A percentile compares a stretch with the other conserved stretches of the same genome.
Conservation (phyloP, 2,888 invertebrate species). For the Caenorhabditis becei region DNA sequence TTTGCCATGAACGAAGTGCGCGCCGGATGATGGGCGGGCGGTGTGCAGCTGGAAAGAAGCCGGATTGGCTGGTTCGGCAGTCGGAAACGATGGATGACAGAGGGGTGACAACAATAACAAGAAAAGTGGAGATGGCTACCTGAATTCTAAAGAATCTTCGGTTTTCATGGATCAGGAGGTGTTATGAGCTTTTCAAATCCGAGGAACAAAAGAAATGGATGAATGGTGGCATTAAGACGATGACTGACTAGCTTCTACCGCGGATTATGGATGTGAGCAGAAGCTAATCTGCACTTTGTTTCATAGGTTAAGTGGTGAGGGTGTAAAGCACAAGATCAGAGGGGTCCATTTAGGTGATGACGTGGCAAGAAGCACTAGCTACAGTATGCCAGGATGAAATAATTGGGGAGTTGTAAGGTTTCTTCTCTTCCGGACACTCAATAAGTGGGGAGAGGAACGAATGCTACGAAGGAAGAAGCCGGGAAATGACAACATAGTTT, state of each 20-base stretch:
- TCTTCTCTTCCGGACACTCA: conserved; percentile 17
- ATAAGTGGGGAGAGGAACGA: neutral
- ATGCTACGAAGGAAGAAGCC: neutral
- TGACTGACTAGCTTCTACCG: neutral
- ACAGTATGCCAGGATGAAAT: conserved; percentile 37
- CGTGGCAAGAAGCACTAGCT: conserved; percentile 8
- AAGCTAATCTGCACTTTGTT: conserved; percentile 6
- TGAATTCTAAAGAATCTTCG: neutral
- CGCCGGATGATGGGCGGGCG: conserved; percentile 30
- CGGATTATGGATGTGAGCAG: conserved; percentile 13
- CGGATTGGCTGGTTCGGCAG: conserved; percentile 1
- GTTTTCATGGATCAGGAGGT: conserved; percentile 8
- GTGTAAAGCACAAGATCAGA: conserved; percentile 3
- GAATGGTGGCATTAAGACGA: neutral
- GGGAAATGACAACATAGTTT: too few species aligned
- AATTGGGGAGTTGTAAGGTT: conserved; percentile 33
- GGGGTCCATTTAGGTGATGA: neutral
- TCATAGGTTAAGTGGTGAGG: conserved; percentile 1
- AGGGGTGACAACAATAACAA: conserved; percentile 4
- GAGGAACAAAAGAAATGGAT: conserved; percentile 4
- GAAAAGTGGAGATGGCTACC: conserved; percentile 1
- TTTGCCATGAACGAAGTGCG: conserved; percentile 54
- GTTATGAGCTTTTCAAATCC: conserved; percentile 4
- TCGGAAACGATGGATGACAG: neutral
- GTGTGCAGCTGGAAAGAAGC: conserved; percentile 36